A percentile compares a stretch with the other conserved stretches of the same genome.
phyloP scores from a whole-genome alignment of 2,888 invertebrate genomes.

The Allacma fusca region DNA sequence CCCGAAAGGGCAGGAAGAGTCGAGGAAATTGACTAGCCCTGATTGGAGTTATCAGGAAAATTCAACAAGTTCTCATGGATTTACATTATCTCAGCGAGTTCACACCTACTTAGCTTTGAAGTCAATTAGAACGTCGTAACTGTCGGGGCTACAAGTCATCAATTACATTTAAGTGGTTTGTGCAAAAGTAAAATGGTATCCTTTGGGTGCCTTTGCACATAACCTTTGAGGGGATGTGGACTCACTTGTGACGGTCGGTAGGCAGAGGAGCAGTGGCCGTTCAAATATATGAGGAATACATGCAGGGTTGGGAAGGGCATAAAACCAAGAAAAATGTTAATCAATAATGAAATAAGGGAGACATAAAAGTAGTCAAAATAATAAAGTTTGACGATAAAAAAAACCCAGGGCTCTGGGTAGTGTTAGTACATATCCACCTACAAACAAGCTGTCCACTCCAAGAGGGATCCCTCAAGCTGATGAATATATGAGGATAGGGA shows the following conservation, averaged over 20 bases:
- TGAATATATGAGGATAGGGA: background rate
- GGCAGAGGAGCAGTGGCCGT: background rate
- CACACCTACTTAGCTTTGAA: constrained; percentile 39
- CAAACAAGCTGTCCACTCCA: constrained; percentile 8
- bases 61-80: background rate
- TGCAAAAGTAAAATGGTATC: background rate
- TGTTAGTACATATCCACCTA: background rate
- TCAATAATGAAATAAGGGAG: constrained; percentile 2
- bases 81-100: constrained; percentile 13
- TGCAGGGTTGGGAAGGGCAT: background rate
- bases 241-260: background rate
- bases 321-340: background rate
- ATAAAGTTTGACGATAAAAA: background rate
- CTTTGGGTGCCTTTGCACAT: background rate
- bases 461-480: background rate
- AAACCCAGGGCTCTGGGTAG: background rate
- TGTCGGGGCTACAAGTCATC: constrained; percentile 36
- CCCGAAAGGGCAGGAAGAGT: no score
- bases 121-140: constrained; percentile 37
- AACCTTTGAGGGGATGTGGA: background rate
- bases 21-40: no score
- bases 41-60: no score
- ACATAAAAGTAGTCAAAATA: background rate
- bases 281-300: background rate
- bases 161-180: constrained; percentile 38